Evolutionary conservation across 1,140 invertebrate species (phyloP).

Genomic region (Paraescarpia echinospica): DNA sequence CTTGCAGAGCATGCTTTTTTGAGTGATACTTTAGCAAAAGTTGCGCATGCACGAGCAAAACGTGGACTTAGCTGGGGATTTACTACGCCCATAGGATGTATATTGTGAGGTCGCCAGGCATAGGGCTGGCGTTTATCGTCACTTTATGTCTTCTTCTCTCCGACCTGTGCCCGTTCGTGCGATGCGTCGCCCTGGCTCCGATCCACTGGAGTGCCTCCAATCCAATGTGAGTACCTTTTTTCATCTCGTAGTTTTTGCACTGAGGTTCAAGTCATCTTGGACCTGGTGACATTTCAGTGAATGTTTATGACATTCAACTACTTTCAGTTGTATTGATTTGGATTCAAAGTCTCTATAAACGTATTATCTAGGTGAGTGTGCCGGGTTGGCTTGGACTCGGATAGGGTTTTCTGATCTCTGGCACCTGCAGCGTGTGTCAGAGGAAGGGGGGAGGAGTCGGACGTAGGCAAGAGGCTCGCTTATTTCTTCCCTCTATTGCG

Average conservation of each 20-base stretch:
- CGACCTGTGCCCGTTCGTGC: neutral
- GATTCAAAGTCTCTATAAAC: neutral
- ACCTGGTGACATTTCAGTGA: neutral
- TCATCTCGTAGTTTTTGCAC: neutral
- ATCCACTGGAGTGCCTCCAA: conserved; percentile 15
- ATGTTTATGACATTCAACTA: neutral
- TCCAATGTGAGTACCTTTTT: conserved; percentile 19
- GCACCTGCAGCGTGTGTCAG: neutral
- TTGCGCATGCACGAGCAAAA: neutral
- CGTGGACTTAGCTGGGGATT: neutral
- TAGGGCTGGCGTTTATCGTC: neutral
- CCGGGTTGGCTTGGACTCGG: neutral
- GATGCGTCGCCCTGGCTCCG: conserved; percentile 11
- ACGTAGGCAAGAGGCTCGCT: too few relatives aligned
- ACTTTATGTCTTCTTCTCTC: neutral
- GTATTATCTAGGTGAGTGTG: neutral
- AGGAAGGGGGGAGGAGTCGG: neutral
- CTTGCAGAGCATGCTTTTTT: neutral
- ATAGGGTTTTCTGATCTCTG: neutral
- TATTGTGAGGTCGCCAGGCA: neutral
- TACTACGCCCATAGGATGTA: neutral
- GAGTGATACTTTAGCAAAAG: neutral
- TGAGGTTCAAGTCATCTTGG: neutral
- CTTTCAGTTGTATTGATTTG: neutral
- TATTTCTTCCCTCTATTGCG: too few relatives aligned